Base-by-base conservation (phyloP, 2,888 invertebrate genomes). In the Desoria tigrina region DNA sequence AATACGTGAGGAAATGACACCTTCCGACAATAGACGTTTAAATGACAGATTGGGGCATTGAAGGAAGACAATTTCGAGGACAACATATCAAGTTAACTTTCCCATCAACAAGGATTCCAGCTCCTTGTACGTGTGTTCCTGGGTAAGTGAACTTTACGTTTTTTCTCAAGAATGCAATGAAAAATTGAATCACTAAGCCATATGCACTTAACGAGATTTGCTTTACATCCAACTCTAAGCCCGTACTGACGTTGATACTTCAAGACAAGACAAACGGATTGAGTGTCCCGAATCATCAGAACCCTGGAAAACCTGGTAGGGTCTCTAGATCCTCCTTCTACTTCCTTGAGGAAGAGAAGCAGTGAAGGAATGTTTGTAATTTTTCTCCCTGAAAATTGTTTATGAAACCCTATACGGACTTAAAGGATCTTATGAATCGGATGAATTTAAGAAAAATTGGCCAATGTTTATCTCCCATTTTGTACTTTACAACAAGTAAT, bases 401-500 rank as follows among this genome's bases (percentile, higher is more conserved):
- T 45, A 45, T 18, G 45, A 45, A 45, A 18, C 7, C 32, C 11
- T 11, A 32, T 32, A 32, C 11, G 11, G 32, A 32, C 11, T 4
- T 32, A 4, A 7, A 32, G 11, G 3, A 24, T 26, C 51, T 51
- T 24, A 51, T 51, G 51, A 51, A 9, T 51, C 26, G 51, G 23
- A 51, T 16, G 51, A 51, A 51, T 51, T 51, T 51, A 24, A 18
- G 26, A 51, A 51, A 51, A 51, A 26, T 51, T 14, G 51, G 14
- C 9, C 9, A 45, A 45, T 18, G 16, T 45, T 9, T 6, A 18
- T 45, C 16, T 45, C 16, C 21, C 21, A 16, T n/a, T 6, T 18
- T 45, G 45, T 21, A 9, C 45, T 32, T 32, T 32, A 32, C n/a
- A n/a, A n/a, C n/a, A n/a, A n/a, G n/a, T n/a, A n/a, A n/a, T 32